Percentiles rank a stretch among this genome's conserved stretches.
Evolutionary conservation across 2,797 vertebrate genomes (phyloP).

Genomic region (Brachymystax lenok): DNA sequence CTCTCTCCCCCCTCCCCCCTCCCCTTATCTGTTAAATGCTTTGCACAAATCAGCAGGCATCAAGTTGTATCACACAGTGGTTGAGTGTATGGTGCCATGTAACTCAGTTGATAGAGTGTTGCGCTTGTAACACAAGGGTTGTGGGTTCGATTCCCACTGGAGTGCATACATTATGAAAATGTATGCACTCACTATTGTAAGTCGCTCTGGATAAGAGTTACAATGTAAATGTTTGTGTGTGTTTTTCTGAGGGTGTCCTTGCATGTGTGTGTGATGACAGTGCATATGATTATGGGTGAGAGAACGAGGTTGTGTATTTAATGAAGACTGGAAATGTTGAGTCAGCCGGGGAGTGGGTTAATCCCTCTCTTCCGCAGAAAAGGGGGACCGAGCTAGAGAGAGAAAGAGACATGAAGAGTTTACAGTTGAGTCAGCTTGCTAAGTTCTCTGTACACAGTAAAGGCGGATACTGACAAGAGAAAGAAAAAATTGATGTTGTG

Average conservation of each 20-base stretch:
- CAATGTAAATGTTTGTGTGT: slow-evolving; percentile 3
- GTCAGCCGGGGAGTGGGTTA: slow-evolving; percentile 10
- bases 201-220: not conserved
- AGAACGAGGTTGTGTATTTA: not conserved
- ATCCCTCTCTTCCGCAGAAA: not conserved
- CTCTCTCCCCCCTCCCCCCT: too few species aligned
- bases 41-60: not conserved
- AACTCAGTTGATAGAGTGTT: too few species aligned
- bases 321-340: not conserved
- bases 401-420: not conserved
- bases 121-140: too few species aligned
- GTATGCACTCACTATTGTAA: too few species aligned
- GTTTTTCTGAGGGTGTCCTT: not conserved
- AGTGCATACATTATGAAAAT: too few species aligned
- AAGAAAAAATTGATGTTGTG: slow-evolving; percentile 18
- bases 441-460: slow-evolving; percentile 41
- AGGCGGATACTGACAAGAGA: slow-evolving; percentile 15
- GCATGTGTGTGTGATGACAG: slow-evolving; percentile 8
- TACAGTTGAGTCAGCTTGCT: slow-evolving; percentile 43
- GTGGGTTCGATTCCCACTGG: too few species aligned
- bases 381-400: not conserved
- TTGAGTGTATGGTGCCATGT: not conserved
- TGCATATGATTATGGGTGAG: not conserved
- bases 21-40: too few species aligned
- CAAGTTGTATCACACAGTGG: not conserved